Percentiles rank a stretch among this genome's conserved stretches.
These are phyloP conservation scores for Drosophila ogumai DNA, from an alignment of 1,140 invertebrate species.

Conservation along the genomic window DNA sequence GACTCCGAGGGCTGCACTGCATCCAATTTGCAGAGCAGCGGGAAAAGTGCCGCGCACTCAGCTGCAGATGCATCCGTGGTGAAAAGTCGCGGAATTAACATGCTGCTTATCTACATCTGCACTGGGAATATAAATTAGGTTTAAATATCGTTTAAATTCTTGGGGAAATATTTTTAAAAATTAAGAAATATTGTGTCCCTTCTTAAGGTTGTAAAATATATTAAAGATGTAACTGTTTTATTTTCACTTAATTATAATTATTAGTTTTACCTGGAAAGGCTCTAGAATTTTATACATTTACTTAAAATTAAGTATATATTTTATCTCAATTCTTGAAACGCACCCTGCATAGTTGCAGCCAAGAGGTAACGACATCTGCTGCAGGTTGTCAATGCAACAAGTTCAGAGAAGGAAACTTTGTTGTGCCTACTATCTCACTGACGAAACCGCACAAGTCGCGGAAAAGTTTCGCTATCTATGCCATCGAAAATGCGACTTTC, in stretches of 20 bases:
- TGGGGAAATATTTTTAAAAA: background rate
- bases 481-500: slow-evolving; percentile 32
- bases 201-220: too few relatives aligned
- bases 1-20: slow-evolving; percentile 33
- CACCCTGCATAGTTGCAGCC: slow-evolving; percentile 14
- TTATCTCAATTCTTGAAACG: background rate
- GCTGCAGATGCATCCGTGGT: slow-evolving; percentile 9
- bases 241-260: too few relatives aligned
- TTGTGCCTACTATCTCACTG: slow-evolving; percentile 69
- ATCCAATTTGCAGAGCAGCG: slow-evolving; percentile 65
- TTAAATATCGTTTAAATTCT: background rate
- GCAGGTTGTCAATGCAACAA: slow-evolving; percentile 75
- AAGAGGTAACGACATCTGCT: slow-evolving; percentile 28
- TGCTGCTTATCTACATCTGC: slow-evolving; percentile 4
- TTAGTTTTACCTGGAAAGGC: background rate
- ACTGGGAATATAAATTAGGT: background rate
- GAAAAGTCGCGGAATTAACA: slow-evolving; percentile 11
- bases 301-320: background rate
- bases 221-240: background rate
- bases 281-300: too few relatives aligned
- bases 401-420: slow-evolving; percentile 66
- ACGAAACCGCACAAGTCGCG: slow-evolving; percentile 64
- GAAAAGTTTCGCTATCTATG: slow-evolving; percentile 65
- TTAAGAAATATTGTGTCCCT: background rate
- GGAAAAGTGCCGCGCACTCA: slow-evolving; percentile 13